Conservation (phyloP, 92 coral and sea anemone species). For the Paramuricea clavata region DNA sequence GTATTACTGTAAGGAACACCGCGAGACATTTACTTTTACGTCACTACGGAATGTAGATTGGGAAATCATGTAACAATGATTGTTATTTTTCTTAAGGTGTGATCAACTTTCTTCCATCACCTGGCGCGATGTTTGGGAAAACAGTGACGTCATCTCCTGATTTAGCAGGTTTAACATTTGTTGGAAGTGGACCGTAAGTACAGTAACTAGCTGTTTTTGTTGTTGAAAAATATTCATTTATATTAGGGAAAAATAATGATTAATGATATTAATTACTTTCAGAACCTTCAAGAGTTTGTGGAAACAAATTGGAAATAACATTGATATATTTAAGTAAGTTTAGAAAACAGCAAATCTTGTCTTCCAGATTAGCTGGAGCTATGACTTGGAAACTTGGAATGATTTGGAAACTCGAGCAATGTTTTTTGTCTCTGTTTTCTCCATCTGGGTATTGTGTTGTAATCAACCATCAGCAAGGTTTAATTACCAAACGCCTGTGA, state of each 20-base stretch:
- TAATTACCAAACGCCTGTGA: no score
- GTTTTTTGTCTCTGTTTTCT: no score
- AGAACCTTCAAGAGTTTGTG: conserved; percentile 92
- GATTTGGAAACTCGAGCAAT: no score
- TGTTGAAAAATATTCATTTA: background rate
- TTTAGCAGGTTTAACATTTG: conserved; percentile 91
- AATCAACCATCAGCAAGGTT: no score
- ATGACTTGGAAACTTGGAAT: no score
- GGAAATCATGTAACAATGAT: no score
- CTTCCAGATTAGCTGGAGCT: no score
- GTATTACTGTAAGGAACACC: no score
- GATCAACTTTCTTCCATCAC: conserved; percentile 84
- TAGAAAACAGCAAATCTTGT: no score
- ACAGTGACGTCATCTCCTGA: conserved; percentile 82
- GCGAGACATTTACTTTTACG: no score
- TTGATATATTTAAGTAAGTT: conserved; percentile 86
- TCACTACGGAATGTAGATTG: no score
- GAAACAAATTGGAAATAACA: conserved; percentile 90
- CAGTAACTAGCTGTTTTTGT: background rate
- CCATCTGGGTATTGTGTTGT: no score
- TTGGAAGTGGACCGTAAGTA: conserved; percentile 98
- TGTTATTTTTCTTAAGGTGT: conserved; percentile 69
- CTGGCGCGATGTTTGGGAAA: conserved; percentile 91
- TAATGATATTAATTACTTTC: background rate
- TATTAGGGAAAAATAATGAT: background rate